Evolutionary conservation across 2,113 vertebrate genomes (phyloP).

Genomic region (Carassius gibelio): DNA sequence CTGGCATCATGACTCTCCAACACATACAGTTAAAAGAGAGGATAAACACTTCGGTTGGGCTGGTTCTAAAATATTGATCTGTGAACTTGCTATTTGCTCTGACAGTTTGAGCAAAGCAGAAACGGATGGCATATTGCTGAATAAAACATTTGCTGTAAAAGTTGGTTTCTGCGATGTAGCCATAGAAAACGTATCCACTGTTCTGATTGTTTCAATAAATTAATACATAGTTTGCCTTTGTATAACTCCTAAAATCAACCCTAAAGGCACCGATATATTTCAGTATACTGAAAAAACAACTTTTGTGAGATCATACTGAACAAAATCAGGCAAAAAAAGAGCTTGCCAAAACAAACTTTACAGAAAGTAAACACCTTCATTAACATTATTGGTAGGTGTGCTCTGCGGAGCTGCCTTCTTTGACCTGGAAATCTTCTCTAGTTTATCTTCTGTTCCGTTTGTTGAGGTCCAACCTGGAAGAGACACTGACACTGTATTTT

Average conservation of each 20-base stretch:
- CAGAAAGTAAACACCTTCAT: no score
- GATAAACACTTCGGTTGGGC: conserved; percentile 8
- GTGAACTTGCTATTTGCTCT: background rate
- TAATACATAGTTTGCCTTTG: conserved; percentile 55
- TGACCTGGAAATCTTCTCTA: background rate
- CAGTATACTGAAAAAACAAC: background rate
- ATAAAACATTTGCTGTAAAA: background rate
- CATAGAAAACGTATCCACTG: background rate
- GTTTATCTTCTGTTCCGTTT: background rate
- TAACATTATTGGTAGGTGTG: background rate
- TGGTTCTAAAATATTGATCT: conserved; percentile 7
- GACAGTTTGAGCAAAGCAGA: background rate
- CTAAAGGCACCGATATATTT: background rate
- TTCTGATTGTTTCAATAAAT: background rate
- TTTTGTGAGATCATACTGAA: background rate
- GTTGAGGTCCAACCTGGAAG: background rate
- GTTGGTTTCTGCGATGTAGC: background rate
- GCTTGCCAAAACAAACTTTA: background rate
- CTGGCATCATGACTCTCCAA: conserved; percentile 26
- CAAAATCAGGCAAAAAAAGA: background rate
- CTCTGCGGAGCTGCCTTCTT: no score
- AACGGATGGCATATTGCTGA: background rate
- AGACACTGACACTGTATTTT: background rate
- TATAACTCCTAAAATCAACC: no score
- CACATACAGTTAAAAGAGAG: background rate